These are phyloP conservation scores for Melospiza melodia DNA, from an alignment of 2,113 vertebrate genomes.

Conservation along the genomic window DNA sequence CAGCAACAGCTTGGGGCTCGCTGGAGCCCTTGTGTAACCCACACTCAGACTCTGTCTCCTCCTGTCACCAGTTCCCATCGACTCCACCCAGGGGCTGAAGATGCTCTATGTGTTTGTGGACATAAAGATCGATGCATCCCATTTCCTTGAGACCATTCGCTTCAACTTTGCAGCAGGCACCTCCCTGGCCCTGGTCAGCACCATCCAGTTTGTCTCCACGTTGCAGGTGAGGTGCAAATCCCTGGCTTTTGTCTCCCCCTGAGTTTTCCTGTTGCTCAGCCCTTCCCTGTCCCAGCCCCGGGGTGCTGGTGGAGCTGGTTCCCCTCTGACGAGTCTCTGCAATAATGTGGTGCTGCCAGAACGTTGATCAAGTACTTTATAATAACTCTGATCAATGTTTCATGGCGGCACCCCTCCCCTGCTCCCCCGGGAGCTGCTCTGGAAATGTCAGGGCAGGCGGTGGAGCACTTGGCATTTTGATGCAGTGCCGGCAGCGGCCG, in stretches of 20 bases:
- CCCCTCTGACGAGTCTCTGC: background rate
- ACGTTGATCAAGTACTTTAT: constrained; percentile 53
- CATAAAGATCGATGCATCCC: constrained; percentile 91
- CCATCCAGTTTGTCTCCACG: constrained; percentile 94
- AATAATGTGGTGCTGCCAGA: background rate
- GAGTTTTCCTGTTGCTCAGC: background rate
- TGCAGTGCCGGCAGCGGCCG: constrained; percentile 15
- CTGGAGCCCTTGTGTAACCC: fast-evolving
- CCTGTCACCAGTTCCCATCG: constrained; percentile 86
- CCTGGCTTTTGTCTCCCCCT: background rate
- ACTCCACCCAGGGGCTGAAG: constrained; percentile 85
- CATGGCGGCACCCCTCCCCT: constrained; percentile 44
- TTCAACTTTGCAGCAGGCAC: constrained; percentile 85
- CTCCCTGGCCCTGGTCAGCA: constrained; percentile 92
- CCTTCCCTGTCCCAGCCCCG: background rate
- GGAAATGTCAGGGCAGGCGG: constrained; percentile 64
- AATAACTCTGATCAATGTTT: constrained; percentile 66
- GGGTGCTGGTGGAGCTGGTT: background rate
- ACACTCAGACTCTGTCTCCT: background rate
- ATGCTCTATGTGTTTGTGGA: constrained; percentile 98
- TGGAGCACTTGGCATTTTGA: constrained; percentile 57
- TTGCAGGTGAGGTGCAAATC: constrained; percentile 82
- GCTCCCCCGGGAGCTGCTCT: constrained; percentile 45
- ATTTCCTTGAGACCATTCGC: constrained; percentile 91
- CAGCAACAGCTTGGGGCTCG: fast-evolving